A percentile compares a stretch with the other conserved stretches of the same genome.
phyloP scores from a whole-genome alignment of 2,888 invertebrate genomes.

The Noctua janthe region DNA sequence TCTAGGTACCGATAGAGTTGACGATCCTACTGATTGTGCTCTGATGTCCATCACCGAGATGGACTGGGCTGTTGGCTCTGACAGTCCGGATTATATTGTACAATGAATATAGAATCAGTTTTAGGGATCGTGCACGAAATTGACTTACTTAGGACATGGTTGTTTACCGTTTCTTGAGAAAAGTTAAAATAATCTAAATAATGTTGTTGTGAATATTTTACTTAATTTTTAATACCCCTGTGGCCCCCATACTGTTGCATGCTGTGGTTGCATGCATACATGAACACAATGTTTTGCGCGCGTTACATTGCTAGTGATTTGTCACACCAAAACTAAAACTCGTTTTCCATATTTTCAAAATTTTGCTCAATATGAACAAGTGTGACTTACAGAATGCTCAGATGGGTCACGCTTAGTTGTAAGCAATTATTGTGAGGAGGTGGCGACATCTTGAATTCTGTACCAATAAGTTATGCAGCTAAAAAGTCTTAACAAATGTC shows the following conservation, averaged over 20 bases:
- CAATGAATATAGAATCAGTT: not conserved
- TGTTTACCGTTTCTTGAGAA: not conserved
- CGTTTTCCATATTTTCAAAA: not conserved
- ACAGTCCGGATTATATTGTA: not conserved
- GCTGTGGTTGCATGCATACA: not conserved
- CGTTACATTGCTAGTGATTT: not conserved
- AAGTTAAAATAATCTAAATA: not conserved
- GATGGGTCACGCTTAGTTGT: too few relatives aligned
- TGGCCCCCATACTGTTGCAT: not conserved
- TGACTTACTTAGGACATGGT: not conserved
- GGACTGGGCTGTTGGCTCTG: not conserved
- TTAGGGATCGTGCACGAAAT: not conserved
- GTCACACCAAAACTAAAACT: not conserved
- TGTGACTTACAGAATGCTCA: not conserved
- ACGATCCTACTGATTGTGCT: slow-evolving; percentile 20
- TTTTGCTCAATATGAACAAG: not conserved
- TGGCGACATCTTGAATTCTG: not conserved
- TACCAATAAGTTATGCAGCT: not conserved
- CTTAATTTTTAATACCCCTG: not conserved
- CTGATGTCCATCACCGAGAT: not conserved
- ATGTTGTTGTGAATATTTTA: not conserved
- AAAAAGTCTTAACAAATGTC: not conserved
- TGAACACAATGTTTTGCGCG: not conserved
- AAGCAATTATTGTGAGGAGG: too few relatives aligned
- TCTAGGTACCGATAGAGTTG: slow-evolving; percentile 8